Percentiles rank a stretch among this genome's conserved stretches.
Conservation (phyloP, 2,888 invertebrate genomes). For the Nymphalis polychloros region DNA sequence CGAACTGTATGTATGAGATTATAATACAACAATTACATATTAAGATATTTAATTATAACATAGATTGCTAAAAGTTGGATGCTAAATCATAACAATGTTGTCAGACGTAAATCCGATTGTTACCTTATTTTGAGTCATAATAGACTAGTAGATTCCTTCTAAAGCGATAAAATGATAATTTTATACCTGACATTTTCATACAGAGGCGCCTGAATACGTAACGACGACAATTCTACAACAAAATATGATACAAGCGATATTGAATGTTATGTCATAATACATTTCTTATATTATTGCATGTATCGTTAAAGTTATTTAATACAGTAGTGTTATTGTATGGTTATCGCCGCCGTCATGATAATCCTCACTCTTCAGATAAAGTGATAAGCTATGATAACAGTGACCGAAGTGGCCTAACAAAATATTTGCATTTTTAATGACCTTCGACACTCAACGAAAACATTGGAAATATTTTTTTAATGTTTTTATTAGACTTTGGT, state of each 20-base stretch:
- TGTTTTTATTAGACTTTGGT: too few species aligned
- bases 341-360: conserved; percentile 32
- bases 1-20: too few species aligned
- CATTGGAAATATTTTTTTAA: background rate
- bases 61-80: too few species aligned
- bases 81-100: background rate
- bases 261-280: background rate
- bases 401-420: conserved; percentile 32
- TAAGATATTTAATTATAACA: too few species aligned
- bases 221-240: background rate
- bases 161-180: conserved; percentile 30
- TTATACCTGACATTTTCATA: conserved; percentile 14
- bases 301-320: conserved; percentile 10
- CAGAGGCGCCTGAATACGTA: conserved; percentile 27
- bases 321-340: conserved; percentile 22
- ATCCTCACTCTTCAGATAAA: conserved; percentile 35
- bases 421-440: conserved; percentile 29
- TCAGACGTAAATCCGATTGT: conserved; percentile 11
- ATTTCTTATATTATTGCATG: conserved; percentile 3
- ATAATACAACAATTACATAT: too few species aligned
- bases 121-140: conserved; percentile 27
- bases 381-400: conserved; percentile 37
- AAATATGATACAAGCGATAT: background rate
- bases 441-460: conserved; percentile 14
- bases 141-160: conserved; percentile 24